A percentile compares a stretch with the other conserved stretches of the same genome.
Evolutionary conservation across 2,888 invertebrate genomes (phyloP).

Genomic region (Sminthurides aquaticus): DNA sequence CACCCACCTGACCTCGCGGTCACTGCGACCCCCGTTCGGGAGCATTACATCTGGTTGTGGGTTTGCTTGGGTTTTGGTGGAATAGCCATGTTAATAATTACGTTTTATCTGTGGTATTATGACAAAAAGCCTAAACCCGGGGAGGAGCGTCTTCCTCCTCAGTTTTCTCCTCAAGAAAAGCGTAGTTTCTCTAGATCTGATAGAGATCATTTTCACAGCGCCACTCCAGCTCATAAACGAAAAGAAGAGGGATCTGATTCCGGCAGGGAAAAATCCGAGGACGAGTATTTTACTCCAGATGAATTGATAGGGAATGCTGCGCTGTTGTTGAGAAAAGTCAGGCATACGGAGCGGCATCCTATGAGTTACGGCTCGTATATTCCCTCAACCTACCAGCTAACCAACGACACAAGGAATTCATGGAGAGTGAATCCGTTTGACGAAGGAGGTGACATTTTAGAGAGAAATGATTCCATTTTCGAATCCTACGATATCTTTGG

Average conservation of each 20-base stretch:
- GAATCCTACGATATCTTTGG: not conserved
- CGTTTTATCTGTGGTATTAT: constrained; percentile 22
- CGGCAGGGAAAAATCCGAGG: not conserved
- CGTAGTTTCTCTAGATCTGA: no score
- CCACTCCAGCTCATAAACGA: not conserved
- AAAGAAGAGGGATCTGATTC: not conserved
- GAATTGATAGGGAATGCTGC: not conserved
- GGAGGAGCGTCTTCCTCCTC: constrained; percentile 10
- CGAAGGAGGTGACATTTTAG: not conserved
- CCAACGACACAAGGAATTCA: not conserved
- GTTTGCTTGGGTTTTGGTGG: constrained; percentile 26
- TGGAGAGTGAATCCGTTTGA: not conserved
- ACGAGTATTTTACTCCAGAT: not conserved
- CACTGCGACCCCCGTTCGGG: constrained; percentile 8
- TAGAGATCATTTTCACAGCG: no score
- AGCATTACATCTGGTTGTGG: constrained; percentile 29
- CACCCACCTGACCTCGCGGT: not conserved
- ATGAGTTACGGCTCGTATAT: constrained; percentile 15
- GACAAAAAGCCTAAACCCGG: constrained; percentile 11
- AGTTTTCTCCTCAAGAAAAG: no score
- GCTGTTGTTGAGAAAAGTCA: constrained; percentile 14
- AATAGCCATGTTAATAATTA: constrained; percentile 28
- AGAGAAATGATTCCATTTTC: not conserved
- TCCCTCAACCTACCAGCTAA: not conserved
- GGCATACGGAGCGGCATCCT: constrained; percentile 25